Evolutionary conservation across 1,140 invertebrate species (phyloP), one percentile per base, ranked within the genome.

Genomic region (Octopus bimaculoides): DNA sequence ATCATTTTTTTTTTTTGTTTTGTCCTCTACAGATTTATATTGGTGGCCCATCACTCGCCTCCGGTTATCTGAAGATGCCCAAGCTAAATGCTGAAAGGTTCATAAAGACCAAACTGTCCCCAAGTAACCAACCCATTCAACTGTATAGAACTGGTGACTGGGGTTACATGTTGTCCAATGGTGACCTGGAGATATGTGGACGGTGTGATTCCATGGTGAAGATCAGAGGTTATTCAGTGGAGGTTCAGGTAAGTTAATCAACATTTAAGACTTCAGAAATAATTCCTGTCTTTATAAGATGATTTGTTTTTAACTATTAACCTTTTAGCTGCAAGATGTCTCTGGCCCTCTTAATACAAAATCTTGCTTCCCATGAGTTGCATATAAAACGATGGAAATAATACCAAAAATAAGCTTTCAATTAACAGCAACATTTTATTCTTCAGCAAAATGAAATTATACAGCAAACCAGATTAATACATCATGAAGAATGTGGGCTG

Each of bases 191-290:
- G 79, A 91, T 92, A 20, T 91, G 90, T 84, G 92, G 92, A 5
- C 86, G 92, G 9, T 91, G 91, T 84, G 92, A 92, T 81, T 89
- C 91, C 41, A 90, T 92, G 89, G 91, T 92, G 8, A 91, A 92
- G 84, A 91, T 92, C 66, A 85, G 92, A 55, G 92, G 92, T 3
- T 92, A 92, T 83, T 91, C 91, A 20, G 89, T 92, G 56, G 92
- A 92, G 86, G 84, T 91, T 56, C 91, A 92, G 89, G 90, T 90
- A 81, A 75, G 77, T 71, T 20, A 41, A 41, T 3, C 26, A 41
- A 0, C 26, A 0, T 41, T 41, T 41, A 41, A 41, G 26, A 41
- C 26, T 41, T 41, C 26, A 41, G 3, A 41, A 41, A 41, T 41
- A 41, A 41, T 41, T 41, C 26, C 0, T 41, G 26, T 41, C 26